Evolutionary conservation across 2,888 invertebrate species (phyloP).

Genomic region (Agelastica alni): DNA sequence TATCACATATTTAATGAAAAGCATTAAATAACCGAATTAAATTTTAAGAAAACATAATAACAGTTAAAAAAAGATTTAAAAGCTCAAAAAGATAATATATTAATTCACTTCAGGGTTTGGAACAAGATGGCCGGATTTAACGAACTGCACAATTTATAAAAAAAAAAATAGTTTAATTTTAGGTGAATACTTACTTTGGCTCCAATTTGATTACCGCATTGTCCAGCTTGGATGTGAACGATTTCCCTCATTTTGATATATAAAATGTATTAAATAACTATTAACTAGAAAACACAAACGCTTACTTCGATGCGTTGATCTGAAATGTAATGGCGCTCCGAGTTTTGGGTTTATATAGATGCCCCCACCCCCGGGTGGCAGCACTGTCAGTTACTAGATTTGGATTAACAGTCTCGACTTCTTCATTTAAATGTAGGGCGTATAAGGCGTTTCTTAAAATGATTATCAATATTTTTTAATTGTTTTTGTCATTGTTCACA

Average conservation of each 20-base stretch:
- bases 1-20: background rate
- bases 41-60: no score
- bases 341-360: conserved; percentile 42
- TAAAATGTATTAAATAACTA: conserved; percentile 38
- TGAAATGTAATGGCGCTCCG: conserved; percentile 47
- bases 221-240: conserved; percentile 84
- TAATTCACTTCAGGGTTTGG: background rate
- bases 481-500: conserved; percentile 7
- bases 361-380: conserved; percentile 45
- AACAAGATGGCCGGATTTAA: conserved; percentile 26
- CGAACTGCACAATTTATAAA: conserved; percentile 8
- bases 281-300: conserved; percentile 48
- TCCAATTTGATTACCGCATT: conserved; percentile 83
- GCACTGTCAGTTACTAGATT: conserved; percentile 38
- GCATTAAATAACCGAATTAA: background rate
- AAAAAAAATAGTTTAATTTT: conserved; percentile 18
- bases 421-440: conserved; percentile 43
- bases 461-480: conserved; percentile 4
- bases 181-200: conserved; percentile 72
- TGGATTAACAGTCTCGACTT: conserved; percentile 35
- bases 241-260: conserved; percentile 81
- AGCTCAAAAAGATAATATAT: no score
- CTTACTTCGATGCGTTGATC: conserved; percentile 40
- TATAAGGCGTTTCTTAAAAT: conserved; percentile 33
- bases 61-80: no score